Conservation (phyloP, 1,140 invertebrate genomes). For the Agrypnia vestita region DNA sequence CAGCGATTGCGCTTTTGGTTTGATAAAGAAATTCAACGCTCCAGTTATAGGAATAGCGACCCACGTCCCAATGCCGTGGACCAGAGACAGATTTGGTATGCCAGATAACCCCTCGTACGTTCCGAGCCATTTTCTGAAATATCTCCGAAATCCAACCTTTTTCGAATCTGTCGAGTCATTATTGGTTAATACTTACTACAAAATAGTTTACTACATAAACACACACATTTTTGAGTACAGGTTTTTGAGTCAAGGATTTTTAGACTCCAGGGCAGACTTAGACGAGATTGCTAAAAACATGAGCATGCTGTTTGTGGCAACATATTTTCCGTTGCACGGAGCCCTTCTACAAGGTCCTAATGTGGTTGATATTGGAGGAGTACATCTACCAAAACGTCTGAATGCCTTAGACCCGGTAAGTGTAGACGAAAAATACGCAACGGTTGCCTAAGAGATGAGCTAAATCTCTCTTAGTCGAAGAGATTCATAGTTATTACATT, state of each 20-base stretch:
- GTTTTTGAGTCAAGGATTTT: constrained; percentile 48
- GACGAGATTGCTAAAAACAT: constrained; percentile 69
- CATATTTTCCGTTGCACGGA: constrained; percentile 72
- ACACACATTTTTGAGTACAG: constrained; percentile 57
- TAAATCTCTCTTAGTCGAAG: no score
- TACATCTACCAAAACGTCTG: constrained; percentile 65
- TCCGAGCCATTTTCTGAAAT: constrained; percentile 71
- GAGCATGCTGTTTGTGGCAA: constrained; percentile 74
- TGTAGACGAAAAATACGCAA: no score
- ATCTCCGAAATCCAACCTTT: constrained; percentile 71
- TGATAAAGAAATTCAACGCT: constrained; percentile 74
- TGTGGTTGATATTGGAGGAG: constrained; percentile 76
- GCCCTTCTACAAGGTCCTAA: constrained; percentile 70
- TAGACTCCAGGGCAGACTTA: constrained; percentile 58
- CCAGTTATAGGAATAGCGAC: constrained; percentile 76
- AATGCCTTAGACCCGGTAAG: constrained; percentile 49
- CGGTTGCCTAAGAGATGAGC: no score
- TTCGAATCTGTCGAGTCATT: constrained; percentile 68
- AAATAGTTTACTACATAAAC: constrained; percentile 57
- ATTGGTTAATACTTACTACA: constrained; percentile 60
- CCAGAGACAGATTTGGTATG: constrained; percentile 71
- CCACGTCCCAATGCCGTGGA: constrained; percentile 74
- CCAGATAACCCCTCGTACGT: constrained; percentile 73
- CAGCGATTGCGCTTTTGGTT: constrained; percentile 77
- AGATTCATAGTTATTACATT: no score